A percentile compares a stretch with the other conserved stretches of the same genome.
Conservation (phyloP, 2,888 invertebrate genomes). For the Xiphydria camelus region DNA sequence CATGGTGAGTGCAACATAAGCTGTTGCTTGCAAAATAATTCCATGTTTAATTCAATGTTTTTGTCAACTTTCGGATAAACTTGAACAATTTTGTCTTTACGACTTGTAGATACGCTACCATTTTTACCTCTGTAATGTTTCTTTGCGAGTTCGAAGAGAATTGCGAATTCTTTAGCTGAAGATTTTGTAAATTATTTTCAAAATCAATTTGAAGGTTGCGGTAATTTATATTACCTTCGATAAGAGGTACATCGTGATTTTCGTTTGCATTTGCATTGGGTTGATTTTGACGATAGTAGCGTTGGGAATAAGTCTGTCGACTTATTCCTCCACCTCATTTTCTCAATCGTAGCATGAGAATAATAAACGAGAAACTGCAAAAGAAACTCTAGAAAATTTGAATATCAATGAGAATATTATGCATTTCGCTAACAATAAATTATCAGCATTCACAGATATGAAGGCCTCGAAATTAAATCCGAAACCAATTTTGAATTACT, state of each 20-base stretch:
- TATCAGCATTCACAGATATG: slow-evolving; percentile 2
- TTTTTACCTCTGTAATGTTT: slow-evolving; percentile 13
- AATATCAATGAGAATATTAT: no score
- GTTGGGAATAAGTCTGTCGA: slow-evolving; percentile 4
- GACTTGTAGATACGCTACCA: slow-evolving; percentile 11
- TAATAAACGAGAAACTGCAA: not conserved
- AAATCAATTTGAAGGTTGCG: slow-evolving; percentile 8
- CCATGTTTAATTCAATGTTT: slow-evolving; percentile 10
- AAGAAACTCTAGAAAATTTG: not conserved
- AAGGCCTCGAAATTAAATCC: slow-evolving; percentile 9
- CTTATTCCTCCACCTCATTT: no score
- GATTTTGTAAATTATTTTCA: slow-evolving; percentile 7
- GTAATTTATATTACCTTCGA: no score
- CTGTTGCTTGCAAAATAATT: slow-evolving; percentile 9
- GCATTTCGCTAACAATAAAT: slow-evolving; percentile 1
- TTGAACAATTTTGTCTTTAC: slow-evolving; percentile 12
- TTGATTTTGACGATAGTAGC: slow-evolving; percentile 10
- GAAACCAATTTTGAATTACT: no score
- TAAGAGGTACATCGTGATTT: no score
- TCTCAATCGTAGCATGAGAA: slow-evolving; percentile 1
- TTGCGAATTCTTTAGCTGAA: no score
- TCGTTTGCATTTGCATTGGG: not conserved
- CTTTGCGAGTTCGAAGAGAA: slow-evolving; percentile 7
- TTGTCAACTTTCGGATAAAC: slow-evolving; percentile 10
- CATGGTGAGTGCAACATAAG: slow-evolving; percentile 12